Percentiles rank a stretch among this genome's conserved stretches.
Evolutionary conservation across 2,888 invertebrate genomes (phyloP).

Genomic region (Vesta saturnalis): DNA sequence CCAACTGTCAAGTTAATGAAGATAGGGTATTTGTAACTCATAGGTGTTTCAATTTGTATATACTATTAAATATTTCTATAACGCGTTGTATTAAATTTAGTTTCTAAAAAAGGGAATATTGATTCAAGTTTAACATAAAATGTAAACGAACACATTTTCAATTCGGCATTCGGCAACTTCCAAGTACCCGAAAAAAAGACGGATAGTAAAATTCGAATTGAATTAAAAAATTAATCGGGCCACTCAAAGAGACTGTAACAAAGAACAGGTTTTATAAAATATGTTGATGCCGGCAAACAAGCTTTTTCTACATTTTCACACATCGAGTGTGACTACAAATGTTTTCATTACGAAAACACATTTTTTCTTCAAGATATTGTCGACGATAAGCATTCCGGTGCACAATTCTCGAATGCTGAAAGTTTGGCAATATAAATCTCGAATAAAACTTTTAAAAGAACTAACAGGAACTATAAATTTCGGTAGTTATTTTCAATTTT

Average conservation of each 20-base stretch:
- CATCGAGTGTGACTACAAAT: conserved; percentile 57
- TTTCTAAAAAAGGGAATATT: no score
- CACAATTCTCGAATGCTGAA: conserved; percentile 46
- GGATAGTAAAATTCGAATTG: background rate
- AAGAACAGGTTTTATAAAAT: conserved; percentile 31
- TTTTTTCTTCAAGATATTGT: conserved; percentile 46
- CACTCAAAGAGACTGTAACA: conserved; percentile 5
- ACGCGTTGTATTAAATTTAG: no score
- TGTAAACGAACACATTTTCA: no score
- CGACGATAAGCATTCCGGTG: conserved; percentile 43
- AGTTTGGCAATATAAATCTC: conserved; percentile 34
- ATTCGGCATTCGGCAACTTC: no score
- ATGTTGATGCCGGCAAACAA: conserved; percentile 15
- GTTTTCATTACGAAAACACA: conserved; percentile 56
- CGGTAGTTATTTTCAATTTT: conserved; percentile 46
- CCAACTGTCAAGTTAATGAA: no score
- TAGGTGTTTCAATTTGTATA: no score
- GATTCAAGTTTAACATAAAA: no score
- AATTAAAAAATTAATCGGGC: conserved; percentile 22
- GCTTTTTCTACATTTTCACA: conserved; percentile 48
- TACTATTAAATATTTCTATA: no score
- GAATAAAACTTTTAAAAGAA: conserved; percentile 46
- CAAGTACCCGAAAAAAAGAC: conserved; percentile 4
- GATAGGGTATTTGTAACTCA: no score
- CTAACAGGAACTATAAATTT: conserved; percentile 51